Evolutionary conservation across 2,113 vertebrate genomes (phyloP), one percentile per base, ranked within the genome.

Genomic region (Ascaphus truei): DNA sequence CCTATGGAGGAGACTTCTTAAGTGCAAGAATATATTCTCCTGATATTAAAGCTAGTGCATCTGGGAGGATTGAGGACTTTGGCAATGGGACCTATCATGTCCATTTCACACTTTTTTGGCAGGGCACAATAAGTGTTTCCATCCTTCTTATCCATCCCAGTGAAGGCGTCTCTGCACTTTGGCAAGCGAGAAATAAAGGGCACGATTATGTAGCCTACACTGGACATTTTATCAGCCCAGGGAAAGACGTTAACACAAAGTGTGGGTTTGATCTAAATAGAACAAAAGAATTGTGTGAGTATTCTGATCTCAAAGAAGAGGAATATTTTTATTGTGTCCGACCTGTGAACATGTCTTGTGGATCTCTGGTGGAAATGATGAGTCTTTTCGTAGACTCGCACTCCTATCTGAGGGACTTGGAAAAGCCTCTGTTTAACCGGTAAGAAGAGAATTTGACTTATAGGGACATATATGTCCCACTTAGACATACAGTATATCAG

Each of bases 311-410:
- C 1, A 27, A 53, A 23, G 72, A 77, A 53, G 29, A 74, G 15
- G 77, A 80, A 51, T 53, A 13, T 7, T 80, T 79, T 72, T 79
- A 79, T 29, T 76, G 77, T n/a, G n/a, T n/a, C n/a, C n/a, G n/a
- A n/a, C n/a, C n/a, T n/a, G n/a, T n/a, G n/a, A n/a, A n/a, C n/a
- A 16, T 43, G 3, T 22, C 48, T 7, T 52, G 43, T 43, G 27
- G 16, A 13, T 13, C 8, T 36, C 16, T 16, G 43, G 12, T 4
- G 15, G 20, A 18, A 3, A 1, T 26, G 41, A 61, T 64, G 1
- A 41, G 30, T 34, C 37, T 25, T n/a, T 53, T 20, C 1, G 23
- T 31, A 8, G 10, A n/a, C 18, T 22, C 43, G 26, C 0, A n/a
- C 2, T 36, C 27, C 18, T 59, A 58, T 59, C 51, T 71, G 37